Conservation (phyloP, 2,888 invertebrate genomes). For the Lasioglossum calceatum region DNA sequence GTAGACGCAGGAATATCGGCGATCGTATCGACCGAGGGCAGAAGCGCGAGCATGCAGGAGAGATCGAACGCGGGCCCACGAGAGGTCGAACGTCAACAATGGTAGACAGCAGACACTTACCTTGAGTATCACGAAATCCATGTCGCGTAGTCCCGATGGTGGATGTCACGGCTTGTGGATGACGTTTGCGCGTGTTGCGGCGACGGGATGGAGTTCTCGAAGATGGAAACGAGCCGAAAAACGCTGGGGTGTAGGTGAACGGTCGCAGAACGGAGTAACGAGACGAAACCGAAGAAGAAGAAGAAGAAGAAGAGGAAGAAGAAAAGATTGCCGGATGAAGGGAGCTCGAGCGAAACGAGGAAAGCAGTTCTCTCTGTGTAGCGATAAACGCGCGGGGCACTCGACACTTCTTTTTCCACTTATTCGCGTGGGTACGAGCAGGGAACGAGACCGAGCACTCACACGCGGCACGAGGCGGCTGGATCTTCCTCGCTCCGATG, state of each 20-base stretch:
- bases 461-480: conserved; percentile 49
- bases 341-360: conserved; percentile 11
- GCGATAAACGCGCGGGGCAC: conserved; percentile 49
- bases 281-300: not conserved
- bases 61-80: not conserved
- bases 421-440: conserved; percentile 32
- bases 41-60: not conserved
- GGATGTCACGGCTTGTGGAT: conserved; percentile 14
- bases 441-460: conserved; percentile 33
- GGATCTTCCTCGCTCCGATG: conserved; percentile 51
- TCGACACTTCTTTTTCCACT: conserved; percentile 60
- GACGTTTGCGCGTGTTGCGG: conserved; percentile 17
- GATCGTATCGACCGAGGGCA: not conserved
- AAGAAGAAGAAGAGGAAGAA: not conserved
- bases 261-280: not conserved
- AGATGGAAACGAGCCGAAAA: not conserved
- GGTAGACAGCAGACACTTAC: conserved; percentile 57
- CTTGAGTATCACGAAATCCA: conserved; percentile 79
- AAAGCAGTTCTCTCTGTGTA: conserved; percentile 20
- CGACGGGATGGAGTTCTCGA: conserved; percentile 13
- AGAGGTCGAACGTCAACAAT: not conserved
- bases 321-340: not conserved
- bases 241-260: not conserved
- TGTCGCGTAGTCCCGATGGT: conserved; percentile 54
- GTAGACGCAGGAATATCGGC: too few species aligned